phyloP scores from a whole-genome alignment of 2,797 vertebrate species.

The Dermochelys coriacea region DNA sequence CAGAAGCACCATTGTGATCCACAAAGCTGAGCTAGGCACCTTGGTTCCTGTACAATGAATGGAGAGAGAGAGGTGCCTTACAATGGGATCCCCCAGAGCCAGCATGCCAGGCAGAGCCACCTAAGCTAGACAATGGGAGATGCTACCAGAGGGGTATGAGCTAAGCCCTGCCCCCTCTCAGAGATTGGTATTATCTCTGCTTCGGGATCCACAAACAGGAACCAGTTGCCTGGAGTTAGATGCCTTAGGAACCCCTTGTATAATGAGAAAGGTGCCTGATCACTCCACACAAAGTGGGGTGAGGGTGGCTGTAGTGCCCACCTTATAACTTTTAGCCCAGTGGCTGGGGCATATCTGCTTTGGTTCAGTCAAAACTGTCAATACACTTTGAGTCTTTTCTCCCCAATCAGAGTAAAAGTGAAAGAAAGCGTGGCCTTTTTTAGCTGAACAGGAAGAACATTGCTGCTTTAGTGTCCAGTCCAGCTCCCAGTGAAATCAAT shows the following conservation, averaged over 20 bases:
- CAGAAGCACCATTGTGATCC: background rate
- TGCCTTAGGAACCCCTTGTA: too few relatives aligned
- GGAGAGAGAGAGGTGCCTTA: background rate
- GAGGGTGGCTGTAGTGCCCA: background rate
- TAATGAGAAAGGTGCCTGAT: too few relatives aligned
- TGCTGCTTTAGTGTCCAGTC: conserved; percentile 36
- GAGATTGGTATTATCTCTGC: background rate
- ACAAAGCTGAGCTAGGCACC: background rate
- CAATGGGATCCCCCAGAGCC: background rate
- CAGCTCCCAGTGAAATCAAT: conserved; percentile 21
- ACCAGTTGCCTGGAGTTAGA: background rate
- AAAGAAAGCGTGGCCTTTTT: conserved; percentile 45
- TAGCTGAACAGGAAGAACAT: conserved; percentile 35
- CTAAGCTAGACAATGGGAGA: background rate
- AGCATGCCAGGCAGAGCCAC: background rate
- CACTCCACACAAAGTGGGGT: too few relatives aligned
- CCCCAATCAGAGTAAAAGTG: background rate
- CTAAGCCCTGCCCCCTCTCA: background rate
- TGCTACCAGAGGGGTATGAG: background rate
- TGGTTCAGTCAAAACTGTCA: conserved; percentile 69
- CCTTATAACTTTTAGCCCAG: too few relatives aligned
- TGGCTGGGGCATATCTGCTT: conserved; percentile 43
- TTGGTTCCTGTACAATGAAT: background rate
- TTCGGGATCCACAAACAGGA: background rate
- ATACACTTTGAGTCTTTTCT: conserved; percentile 33